These are phyloP conservation scores for Petrocephalus schoutedeni DNA, from an alignment of 2,797 vertebrate genomes.

Conservation along the genomic window DNA sequence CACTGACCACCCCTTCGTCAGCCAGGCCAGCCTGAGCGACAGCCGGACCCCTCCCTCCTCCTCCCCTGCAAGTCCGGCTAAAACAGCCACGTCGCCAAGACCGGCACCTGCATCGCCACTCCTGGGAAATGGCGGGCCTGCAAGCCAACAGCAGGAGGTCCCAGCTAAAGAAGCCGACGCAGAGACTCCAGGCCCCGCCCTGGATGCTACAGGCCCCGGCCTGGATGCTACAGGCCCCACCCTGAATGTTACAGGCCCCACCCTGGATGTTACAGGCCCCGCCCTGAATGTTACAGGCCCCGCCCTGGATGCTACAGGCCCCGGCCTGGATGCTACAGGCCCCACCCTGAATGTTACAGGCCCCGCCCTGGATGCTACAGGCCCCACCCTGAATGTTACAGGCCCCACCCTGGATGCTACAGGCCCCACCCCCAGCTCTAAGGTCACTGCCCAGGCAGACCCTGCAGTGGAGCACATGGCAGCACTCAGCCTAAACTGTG, in stretches of 20 bases:
- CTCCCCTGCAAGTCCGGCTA: slow-evolving; percentile 63
- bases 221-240: too few relatives aligned
- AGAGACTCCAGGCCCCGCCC: slow-evolving; percentile 4
- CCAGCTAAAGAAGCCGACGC: slow-evolving; percentile 1
- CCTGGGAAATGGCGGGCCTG: slow-evolving; percentile 26
- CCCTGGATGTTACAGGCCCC: not conserved
- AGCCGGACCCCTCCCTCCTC: slow-evolving; percentile 63
- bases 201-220: not conserved
- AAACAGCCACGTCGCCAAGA: not conserved
- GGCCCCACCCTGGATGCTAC: not conserved
- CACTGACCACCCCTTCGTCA: slow-evolving; percentile 68
- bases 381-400: not conserved
- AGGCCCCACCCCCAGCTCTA: not conserved
- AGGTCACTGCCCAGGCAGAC: not conserved
- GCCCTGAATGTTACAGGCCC: not conserved
- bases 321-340: too few relatives aligned
- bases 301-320: not conserved
- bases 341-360: not conserved
- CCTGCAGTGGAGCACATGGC: not conserved
- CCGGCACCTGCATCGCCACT: slow-evolving; percentile 18
- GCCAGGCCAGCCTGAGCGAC: slow-evolving; percentile 77
- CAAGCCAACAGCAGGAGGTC: slow-evolving; percentile 13
- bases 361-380: not conserved
- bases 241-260: not conserved
- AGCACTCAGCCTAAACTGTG: not conserved